Evolutionary conservation across 2,888 invertebrate species (phyloP).

Genomic region (Zygogramma bicolorata): DNA sequence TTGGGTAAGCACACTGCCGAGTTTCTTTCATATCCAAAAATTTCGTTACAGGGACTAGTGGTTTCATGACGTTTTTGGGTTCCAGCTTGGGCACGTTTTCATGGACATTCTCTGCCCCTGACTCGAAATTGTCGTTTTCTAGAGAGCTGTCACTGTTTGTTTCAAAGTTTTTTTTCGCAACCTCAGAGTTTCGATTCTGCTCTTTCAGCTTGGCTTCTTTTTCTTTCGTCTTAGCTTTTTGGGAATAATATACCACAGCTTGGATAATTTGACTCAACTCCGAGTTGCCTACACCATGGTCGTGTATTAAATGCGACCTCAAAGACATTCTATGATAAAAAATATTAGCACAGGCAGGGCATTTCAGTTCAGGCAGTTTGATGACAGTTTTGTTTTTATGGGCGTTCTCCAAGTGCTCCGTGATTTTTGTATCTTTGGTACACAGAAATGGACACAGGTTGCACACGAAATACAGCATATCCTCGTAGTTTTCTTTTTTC

Average conservation of each 20-base stretch:
- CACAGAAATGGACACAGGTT: conserved; percentile 64
- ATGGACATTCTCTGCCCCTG: background rate
- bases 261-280: conserved; percentile 73
- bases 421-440: conserved; percentile 61
- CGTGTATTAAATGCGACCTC: conserved; percentile 74
- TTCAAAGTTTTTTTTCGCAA: background rate
- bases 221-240: conserved; percentile 52
- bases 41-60: conserved; percentile 45
- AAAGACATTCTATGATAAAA: conserved; percentile 75
- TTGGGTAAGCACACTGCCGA: conserved; percentile 69
- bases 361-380: conserved; percentile 71
- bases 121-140: background rate
- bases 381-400: conserved; percentile 70
- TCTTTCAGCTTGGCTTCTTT: conserved; percentile 37
- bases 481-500: conserved; percentile 55
- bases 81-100: background rate
- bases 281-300: conserved; percentile 75
- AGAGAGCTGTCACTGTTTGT: background rate
- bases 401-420: conserved; percentile 61
- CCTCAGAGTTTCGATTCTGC: background rate
- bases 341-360: conserved; percentile 77
- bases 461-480: conserved; percentile 63
- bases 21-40: conserved; percentile 45
- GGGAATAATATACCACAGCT: conserved; percentile 66
- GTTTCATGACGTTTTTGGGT: conserved; percentile 44